phyloP scores from a whole-genome alignment of 2,113 vertebrate species.

The Phalacrocorax pelagicus region DNA sequence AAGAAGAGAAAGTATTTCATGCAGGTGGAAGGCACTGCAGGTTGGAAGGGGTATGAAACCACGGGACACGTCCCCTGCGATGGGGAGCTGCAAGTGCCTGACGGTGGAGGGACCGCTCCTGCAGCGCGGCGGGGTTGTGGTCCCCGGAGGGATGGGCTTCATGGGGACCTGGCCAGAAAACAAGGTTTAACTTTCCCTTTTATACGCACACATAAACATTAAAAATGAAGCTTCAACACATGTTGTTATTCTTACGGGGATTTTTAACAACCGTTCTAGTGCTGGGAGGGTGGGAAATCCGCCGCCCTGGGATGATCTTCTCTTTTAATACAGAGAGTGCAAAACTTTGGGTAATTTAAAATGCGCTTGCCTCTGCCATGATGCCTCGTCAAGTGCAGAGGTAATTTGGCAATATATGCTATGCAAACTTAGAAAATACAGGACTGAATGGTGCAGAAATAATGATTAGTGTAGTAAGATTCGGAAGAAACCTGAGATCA shows the following conservation, averaged over 20 bases:
- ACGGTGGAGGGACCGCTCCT: background rate
- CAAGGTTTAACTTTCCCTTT: background rate
- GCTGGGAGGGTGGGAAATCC: background rate
- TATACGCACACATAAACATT: background rate
- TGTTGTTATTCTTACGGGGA: accelerated
- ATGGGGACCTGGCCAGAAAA: background rate
- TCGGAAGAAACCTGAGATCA: background rate
- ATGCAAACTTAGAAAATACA: background rate
- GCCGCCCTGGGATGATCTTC: background rate
- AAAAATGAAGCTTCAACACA: accelerated
- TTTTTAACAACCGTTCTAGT: background rate
- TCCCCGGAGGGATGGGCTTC: background rate
- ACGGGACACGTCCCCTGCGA: accelerated
- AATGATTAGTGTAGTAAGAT: background rate
- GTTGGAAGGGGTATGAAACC: background rate
- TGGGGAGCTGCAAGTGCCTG: background rate
- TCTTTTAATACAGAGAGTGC: background rate
- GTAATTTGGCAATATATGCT: background rate
- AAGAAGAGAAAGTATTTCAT: background rate
- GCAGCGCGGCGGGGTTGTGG: accelerated
- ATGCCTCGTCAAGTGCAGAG: background rate
- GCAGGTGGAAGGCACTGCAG: background rate
- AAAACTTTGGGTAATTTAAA: background rate
- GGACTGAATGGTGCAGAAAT: background rate
- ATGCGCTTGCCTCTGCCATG: background rate